Conservation (phyloP, 2,797 vertebrate genomes). For the Pseudopleuronectes americanus region DNA sequence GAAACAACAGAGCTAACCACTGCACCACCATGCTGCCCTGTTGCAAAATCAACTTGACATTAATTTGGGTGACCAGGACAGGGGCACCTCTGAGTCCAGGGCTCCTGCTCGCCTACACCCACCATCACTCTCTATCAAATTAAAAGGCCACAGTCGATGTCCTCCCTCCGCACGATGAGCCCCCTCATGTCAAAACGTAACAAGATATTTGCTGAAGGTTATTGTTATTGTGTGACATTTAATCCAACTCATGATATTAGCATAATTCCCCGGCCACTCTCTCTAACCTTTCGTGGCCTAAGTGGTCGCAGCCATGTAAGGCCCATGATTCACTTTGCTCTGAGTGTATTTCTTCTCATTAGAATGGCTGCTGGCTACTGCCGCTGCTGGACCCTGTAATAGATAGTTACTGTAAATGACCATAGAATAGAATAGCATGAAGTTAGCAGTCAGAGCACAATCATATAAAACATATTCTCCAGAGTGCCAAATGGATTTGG, state of each 20-base stretch:
- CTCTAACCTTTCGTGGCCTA: constrained; percentile 71
- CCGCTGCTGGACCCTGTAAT: constrained; percentile 14
- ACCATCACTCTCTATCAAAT: constrained; percentile 61
- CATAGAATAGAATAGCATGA: background rate
- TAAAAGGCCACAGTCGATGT: constrained; percentile 61
- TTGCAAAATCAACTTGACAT: constrained; percentile 63
- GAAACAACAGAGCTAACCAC: background rate
- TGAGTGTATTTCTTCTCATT: constrained; percentile 32
- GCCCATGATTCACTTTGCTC: constrained; percentile 18
- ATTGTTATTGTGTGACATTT: constrained; percentile 79
- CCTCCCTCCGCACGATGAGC: constrained; percentile 36
- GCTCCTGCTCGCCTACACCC: constrained; percentile 22
- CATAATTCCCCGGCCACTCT: constrained; percentile 70
- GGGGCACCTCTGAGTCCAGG: constrained; percentile 23
- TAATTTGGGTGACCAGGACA: constrained; percentile 44
- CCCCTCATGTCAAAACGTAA: constrained; percentile 68
- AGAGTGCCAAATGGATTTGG: background rate
- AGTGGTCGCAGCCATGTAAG: constrained; percentile 54
- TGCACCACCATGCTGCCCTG: background rate
- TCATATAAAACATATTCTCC: background rate
- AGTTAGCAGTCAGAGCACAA: background rate
- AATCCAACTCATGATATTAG: constrained; percentile 76
- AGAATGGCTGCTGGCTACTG: constrained; percentile 20
- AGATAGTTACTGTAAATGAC: background rate
- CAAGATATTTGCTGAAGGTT: constrained; percentile 74